phyloP scores from a whole-genome alignment of 92 coral and sea anemone species.

The Paramuricea clavata region DNA sequence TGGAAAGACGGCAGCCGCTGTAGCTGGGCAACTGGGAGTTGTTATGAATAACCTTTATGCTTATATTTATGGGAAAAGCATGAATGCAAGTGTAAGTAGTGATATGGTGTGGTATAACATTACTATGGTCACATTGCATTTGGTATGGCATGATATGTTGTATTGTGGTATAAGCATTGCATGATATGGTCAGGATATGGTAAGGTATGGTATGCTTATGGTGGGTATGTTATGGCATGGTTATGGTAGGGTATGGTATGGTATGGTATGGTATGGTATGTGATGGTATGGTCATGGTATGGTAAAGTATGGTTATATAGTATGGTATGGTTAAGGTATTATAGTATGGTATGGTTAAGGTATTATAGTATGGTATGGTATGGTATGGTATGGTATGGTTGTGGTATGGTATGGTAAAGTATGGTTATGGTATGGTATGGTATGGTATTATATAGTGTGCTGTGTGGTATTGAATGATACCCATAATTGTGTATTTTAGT shows the following conservation, averaged over 20 bases:
- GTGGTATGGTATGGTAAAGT: not conserved
- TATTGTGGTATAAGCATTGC: not conserved
- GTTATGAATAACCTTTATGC: slow-evolving; percentile 87
- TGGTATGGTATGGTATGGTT: not conserved
- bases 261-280: not conserved
- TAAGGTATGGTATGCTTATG: not conserved
- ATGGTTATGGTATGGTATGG: not conserved
- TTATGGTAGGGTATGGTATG: not conserved
- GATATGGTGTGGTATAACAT: not conserved
- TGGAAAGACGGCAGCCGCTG: slow-evolving; percentile 99
- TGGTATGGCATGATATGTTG: not conserved
- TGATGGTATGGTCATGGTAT: not conserved
- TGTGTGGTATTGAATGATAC: not conserved
- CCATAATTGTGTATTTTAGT: slow-evolving; percentile 57
- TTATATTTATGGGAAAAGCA: slow-evolving; percentile 80
- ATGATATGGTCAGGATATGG: not conserved
- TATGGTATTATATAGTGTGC: not conserved
- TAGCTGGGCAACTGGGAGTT: slow-evolving; percentile 99
- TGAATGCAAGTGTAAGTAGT: slow-evolving; percentile 84
- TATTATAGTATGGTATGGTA: not conserved
- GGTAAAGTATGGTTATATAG: not conserved
- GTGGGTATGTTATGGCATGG: not conserved
- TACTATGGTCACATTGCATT: not conserved
- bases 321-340: not conserved
- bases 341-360: not conserved